Evolutionary conservation across 2,888 invertebrate genomes (phyloP).

Genomic region (Parnassius orleans): DNA sequence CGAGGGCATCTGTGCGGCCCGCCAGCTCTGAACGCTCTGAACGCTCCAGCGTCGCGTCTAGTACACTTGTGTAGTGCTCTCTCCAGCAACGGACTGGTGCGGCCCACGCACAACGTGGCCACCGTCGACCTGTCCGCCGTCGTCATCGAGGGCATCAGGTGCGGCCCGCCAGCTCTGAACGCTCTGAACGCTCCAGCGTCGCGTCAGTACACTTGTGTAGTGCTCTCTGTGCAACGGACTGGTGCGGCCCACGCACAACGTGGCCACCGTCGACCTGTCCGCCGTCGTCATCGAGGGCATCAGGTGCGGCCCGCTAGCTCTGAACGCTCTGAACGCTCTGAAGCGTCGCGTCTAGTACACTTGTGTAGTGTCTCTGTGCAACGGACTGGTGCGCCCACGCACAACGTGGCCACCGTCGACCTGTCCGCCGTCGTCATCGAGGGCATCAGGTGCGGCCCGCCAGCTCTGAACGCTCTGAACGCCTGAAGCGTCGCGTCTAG

Average conservation of each 20-base stretch:
- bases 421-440: slow-evolving; percentile 96
- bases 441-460: slow-evolving; percentile 88
- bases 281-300: slow-evolving; percentile 99
- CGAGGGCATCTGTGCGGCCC: slow-evolving; percentile 91
- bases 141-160: slow-evolving; percentile 97
- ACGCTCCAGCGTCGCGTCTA: no score
- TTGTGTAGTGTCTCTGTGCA: slow-evolving; percentile 65
- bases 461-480: no score
- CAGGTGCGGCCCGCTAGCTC: slow-evolving; percentile 63
- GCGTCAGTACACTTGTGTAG: no score
- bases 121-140: slow-evolving; percentile 93
- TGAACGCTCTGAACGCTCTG: no score
- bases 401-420: slow-evolving; percentile 95
- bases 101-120: slow-evolving; percentile 95
- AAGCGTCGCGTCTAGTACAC: no score
- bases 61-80: no score
- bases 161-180: background rate
- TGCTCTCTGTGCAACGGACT: slow-evolving; percentile 84
- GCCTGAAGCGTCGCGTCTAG: no score
- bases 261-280: slow-evolving; percentile 93
- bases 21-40: no score
- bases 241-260: slow-evolving; percentile 92
- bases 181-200: no score
- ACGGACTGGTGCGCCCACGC: slow-evolving; percentile 90
- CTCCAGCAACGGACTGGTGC: slow-evolving; percentile 87